These are phyloP conservation scores for Prunella fulvescens DNA, from an alignment of 2,113 vertebrate species.

Conservation along the genomic window DNA sequence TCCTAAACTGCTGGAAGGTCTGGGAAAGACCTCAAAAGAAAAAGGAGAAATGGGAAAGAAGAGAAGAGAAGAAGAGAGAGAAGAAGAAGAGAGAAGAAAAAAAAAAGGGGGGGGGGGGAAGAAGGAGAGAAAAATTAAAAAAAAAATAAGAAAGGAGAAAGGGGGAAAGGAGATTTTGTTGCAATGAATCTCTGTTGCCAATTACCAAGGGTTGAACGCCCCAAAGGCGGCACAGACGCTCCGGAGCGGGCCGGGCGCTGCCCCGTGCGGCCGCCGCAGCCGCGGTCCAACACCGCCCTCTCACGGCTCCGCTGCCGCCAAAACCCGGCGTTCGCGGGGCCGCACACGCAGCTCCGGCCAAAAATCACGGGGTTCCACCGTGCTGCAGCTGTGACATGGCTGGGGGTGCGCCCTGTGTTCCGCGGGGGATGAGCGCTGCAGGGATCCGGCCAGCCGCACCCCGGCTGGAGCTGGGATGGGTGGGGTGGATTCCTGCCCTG, in stretches of 20 bases:
- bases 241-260: not conserved
- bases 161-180: too few species aligned
- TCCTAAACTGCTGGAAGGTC: not conserved
- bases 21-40: not conserved
- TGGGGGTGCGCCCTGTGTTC: accelerated
- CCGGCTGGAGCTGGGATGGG: not conserved
- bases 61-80: too few species aligned
- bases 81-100: too few species aligned
- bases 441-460: not conserved
- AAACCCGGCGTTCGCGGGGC: accelerated
- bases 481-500: not conserved
- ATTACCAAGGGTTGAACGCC: accelerated
- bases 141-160: accelerated
- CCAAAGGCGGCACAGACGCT: not conserved
- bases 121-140: too few species aligned
- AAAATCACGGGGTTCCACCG: accelerated
- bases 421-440: accelerated
- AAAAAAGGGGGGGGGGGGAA: too few species aligned
- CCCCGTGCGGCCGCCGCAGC: not conserved
- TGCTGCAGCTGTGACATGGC: accelerated
- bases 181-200: not conserved
- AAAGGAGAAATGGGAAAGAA: not conserved
- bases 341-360: accelerated
- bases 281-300: slow-evolving; percentile 64
- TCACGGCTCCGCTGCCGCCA: not conserved